Base-by-base conservation (phyloP, 2,113 vertebrate genomes). In the Hypomesus transpacificus region DNA sequence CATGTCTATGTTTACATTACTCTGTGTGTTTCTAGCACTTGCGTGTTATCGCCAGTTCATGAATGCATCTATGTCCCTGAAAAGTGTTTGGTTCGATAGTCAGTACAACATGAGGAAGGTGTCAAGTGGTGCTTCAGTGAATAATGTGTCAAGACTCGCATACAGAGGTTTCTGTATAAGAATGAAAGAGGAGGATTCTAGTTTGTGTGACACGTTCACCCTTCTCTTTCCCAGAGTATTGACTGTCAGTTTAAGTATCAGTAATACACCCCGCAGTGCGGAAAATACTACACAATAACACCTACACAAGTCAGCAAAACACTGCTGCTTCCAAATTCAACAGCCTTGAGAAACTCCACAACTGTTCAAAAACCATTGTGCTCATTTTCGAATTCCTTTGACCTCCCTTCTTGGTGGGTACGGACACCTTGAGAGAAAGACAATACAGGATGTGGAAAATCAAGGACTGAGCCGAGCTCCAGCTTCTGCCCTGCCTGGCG, bases 241-340 rank as follows among this genome's bases (percentile, higher is more conserved):
- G 39, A 11, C 39, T 46, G 6, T 13, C 9, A 11, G 31, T 34
- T 34, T 7, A 34, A 34, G 39, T 46, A 46, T 46, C 39, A 11
- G 9, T 46, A 13, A 46, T 46, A 46, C 39, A 46, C 13, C 39
- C 5, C 39, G 9, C 39, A 11, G 7, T 46, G 39, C 7, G 39
- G 39, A 11, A 46, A 46, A 11, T 13, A 46, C 39, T 8, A 46
- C 8, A 13, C 39, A 46, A 66, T 58, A 50, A 20, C 57, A 68
- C 68, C 79, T 80, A 80, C 79, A 81, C 28, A 66, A 82, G 81
- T 85, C 74, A 71, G 86, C 86, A 77, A 89, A 88, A 86, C 74
- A 78, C 78, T 67, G 72, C 71, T 73, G 68, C 74, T 74, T 66
- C 2, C 75, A 64, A 52, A 72, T 71, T 83, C 79, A 11, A 70